phyloP scores from a whole-genome alignment of 2,113 vertebrate species.

The Sylvietta virens region DNA sequence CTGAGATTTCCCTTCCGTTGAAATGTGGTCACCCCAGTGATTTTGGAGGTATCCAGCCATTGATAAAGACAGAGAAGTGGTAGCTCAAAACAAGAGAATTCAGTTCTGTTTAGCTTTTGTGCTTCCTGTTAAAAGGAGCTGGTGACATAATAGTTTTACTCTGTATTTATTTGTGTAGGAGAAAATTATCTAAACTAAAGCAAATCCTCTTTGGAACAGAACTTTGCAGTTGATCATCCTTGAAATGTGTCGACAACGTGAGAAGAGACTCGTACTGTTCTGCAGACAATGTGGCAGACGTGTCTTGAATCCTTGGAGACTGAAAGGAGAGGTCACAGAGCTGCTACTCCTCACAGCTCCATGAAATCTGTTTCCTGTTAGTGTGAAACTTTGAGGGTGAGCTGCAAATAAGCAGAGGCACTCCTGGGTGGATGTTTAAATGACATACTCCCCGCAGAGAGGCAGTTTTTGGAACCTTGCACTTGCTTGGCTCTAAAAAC shows the following conservation, averaged over 20 bases:
- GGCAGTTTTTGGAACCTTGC: not conserved
- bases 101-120: not conserved
- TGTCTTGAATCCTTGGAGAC: slow-evolving; percentile 52
- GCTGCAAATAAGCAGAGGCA: not conserved
- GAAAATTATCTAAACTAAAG: slow-evolving; percentile 39
- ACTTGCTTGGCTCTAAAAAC: not conserved
- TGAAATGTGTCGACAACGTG: slow-evolving; percentile 46
- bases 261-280: slow-evolving; percentile 39
- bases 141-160: not conserved
- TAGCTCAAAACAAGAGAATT: not conserved
- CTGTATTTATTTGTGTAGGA: slow-evolving; percentile 42
- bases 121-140: slow-evolving; percentile 43
- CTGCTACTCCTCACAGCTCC: slow-evolving; percentile 17
- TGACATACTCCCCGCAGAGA: not conserved
- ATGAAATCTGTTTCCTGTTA: slow-evolving; percentile 55
- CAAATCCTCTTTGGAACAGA: slow-evolving; percentile 39
- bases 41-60: not conserved
- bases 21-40: not conserved
- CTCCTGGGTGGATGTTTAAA: not conserved
- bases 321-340: slow-evolving; percentile 45
- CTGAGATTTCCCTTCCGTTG: not conserved
- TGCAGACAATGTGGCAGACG: slow-evolving; percentile 41
- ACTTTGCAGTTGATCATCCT: slow-evolving; percentile 11
- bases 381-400: not conserved
- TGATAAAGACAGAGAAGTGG: not conserved